phyloP scores from a whole-genome alignment of 2,888 invertebrate species.

The Synanthedon vespiformis region DNA sequence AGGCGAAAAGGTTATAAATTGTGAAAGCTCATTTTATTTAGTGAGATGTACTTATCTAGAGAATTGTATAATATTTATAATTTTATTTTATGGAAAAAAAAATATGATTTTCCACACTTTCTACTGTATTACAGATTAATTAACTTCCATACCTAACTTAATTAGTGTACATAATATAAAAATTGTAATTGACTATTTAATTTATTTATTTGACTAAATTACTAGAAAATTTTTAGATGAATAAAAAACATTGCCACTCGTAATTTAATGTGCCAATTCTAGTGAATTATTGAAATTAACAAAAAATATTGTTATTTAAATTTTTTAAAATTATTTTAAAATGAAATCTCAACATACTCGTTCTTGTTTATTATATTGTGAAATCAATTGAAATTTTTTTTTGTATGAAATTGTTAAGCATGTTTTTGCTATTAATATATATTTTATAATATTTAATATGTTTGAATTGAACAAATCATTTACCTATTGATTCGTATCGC shows the following conservation, averaged over 20 bases:
- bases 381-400: conserved; percentile 8
- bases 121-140: background rate
- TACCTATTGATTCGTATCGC: conserved; percentile 25
- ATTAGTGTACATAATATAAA: background rate
- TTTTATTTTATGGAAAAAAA: conserved; percentile 19
- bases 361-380: conserved; percentile 28
- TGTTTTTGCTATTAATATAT: conserved; percentile 29
- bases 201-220: background rate
- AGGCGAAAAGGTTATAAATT: background rate
- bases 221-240: background rate
- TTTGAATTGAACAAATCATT: conserved; percentile 32
- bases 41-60: conserved; percentile 46
- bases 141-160: background rate
- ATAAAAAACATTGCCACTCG: conserved; percentile 5
- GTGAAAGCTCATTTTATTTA: conserved; percentile 37
- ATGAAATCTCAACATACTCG: conserved; percentile 7
- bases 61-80: conserved; percentile 1
- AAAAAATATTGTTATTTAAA: conserved; percentile 24
- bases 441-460: conserved; percentile 52
- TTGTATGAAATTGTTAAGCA: conserved; percentile 22
- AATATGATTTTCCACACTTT: conserved; percentile 16
- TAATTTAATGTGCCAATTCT: conserved; percentile 50
- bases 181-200: background rate
- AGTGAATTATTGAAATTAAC: conserved; percentile 28
- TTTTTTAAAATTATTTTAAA: conserved; percentile 26